Evolutionary conservation across 1,140 invertebrate genomes (phyloP).

Genomic region (Capitella teleta): DNA sequence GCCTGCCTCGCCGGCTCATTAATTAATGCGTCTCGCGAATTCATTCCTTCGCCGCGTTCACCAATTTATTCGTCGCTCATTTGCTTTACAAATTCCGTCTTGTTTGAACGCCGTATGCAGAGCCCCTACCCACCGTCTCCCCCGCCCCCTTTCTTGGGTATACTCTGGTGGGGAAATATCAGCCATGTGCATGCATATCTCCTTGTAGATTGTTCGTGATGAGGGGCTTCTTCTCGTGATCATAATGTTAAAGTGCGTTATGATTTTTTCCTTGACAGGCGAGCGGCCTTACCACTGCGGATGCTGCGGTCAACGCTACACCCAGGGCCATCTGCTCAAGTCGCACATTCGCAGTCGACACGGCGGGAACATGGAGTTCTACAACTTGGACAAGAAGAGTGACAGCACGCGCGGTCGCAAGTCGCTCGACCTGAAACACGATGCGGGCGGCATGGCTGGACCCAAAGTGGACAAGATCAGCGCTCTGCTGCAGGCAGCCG

Average conservation of each 20-base stretch:
- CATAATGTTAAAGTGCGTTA: too few species aligned
- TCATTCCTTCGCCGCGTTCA: too few species aligned
- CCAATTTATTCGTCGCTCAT: neutral
- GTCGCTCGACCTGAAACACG: slow-evolving; percentile 6
- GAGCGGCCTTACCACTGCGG: slow-evolving; percentile 14
- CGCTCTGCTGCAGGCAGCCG: slow-evolving; percentile 6
- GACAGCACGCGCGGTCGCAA: slow-evolving; percentile 9
- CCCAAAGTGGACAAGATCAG: slow-evolving; percentile 9
- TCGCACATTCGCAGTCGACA: slow-evolving; percentile 14
- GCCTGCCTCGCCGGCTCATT: too few species aligned
- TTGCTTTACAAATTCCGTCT: neutral
- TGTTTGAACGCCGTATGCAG: neutral
- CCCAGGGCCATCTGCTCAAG: slow-evolving; percentile 13
- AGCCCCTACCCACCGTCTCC: neutral
- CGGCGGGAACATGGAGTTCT: slow-evolving; percentile 12
- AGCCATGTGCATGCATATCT: too few species aligned
- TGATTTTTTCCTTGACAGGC: too few species aligned
- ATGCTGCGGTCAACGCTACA: slow-evolving; percentile 11
- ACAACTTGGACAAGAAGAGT: slow-evolving; percentile 13
- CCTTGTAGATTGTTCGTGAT: too few species aligned
- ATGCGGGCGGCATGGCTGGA: neutral
- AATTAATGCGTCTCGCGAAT: too few species aligned
- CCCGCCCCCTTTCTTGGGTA: neutral
- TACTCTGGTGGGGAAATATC: too few species aligned
- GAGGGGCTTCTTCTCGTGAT: too few species aligned